phyloP scores from a whole-genome alignment of 2,888 invertebrate genomes.

The Ypsolopha sequella region DNA sequence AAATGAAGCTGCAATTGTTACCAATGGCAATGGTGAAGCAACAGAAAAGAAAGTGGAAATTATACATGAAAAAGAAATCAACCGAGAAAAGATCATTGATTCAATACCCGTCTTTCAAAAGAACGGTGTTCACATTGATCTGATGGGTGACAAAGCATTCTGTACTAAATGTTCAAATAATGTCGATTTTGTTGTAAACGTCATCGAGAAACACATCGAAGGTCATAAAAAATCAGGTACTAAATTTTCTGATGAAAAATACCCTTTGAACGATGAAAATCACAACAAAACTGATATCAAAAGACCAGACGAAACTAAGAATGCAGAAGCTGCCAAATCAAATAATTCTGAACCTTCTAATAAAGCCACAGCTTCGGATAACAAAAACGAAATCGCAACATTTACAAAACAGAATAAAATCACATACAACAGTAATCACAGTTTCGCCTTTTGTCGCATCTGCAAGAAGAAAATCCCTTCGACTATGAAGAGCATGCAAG shows the following conservation, averaged over 20 bases:
- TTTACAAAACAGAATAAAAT: conserved; percentile 15
- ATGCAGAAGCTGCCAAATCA: conserved; percentile 4
- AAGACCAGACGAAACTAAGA: not conserved
- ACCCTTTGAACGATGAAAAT: not conserved
- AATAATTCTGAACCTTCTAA: not conserved
- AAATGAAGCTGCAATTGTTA: too few relatives aligned
- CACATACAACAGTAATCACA: conserved; percentile 5
- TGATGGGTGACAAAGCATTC: too few relatives aligned
- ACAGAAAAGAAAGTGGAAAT: too few relatives aligned
- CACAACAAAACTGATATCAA: not conserved
- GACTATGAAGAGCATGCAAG: conserved; percentile 14
- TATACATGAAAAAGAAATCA: too few relatives aligned
- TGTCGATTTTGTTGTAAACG: conserved; percentile 6
- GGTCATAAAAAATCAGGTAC: conserved; percentile 15
- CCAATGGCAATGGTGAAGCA: too few relatives aligned
- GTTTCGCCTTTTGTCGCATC: conserved; percentile 14
- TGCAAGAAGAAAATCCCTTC: conserved; percentile 15
- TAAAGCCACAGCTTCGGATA: not conserved
- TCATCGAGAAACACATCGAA: conserved; percentile 19
- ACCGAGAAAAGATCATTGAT: too few relatives aligned
- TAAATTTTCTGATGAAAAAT: not conserved
- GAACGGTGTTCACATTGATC: not conserved
- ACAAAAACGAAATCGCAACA: conserved; percentile 10
- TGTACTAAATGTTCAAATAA: too few relatives aligned
- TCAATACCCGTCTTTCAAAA: conserved; percentile 6